Conservation (phyloP, 2,113 vertebrate genomes). For the Cinclus mexicanus region DNA sequence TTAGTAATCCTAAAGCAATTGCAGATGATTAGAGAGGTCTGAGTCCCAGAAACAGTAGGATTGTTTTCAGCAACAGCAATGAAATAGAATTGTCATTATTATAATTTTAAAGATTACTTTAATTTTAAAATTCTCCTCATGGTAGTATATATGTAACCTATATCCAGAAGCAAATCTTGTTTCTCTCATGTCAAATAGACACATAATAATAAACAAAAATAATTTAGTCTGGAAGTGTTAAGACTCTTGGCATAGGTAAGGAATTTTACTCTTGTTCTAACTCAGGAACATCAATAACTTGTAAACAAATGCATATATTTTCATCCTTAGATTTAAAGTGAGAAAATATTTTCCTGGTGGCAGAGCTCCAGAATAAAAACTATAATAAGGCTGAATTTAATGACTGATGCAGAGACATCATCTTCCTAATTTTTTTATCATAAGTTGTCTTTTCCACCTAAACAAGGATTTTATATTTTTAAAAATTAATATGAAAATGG, state of each 20-base stretch:
- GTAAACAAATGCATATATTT: background rate
- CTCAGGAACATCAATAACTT: background rate
- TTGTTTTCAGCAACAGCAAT: background rate
- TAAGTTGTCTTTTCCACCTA: background rate
- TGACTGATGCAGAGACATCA: background rate
- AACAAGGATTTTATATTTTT: background rate
- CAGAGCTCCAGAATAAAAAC: background rate
- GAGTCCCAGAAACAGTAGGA: background rate
- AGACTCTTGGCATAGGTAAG: background rate
- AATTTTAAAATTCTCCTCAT: background rate
- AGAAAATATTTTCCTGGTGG: background rate
- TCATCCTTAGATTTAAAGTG: background rate
- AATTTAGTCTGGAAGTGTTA: background rate
- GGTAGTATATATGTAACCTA: background rate
- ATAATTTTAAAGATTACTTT: background rate
- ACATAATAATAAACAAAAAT: background rate
- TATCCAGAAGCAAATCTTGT: background rate
- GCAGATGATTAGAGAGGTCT: background rate
- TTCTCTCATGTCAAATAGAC: background rate
- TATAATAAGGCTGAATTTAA: background rate
- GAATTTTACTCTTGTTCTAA: background rate
- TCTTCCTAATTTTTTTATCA: background rate
- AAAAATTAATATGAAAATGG: background rate
- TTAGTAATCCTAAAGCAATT: background rate
- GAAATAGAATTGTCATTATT: background rate